phyloP scores from a whole-genome alignment of 2,113 vertebrate genomes.

The Tachysurus vachellii region DNA sequence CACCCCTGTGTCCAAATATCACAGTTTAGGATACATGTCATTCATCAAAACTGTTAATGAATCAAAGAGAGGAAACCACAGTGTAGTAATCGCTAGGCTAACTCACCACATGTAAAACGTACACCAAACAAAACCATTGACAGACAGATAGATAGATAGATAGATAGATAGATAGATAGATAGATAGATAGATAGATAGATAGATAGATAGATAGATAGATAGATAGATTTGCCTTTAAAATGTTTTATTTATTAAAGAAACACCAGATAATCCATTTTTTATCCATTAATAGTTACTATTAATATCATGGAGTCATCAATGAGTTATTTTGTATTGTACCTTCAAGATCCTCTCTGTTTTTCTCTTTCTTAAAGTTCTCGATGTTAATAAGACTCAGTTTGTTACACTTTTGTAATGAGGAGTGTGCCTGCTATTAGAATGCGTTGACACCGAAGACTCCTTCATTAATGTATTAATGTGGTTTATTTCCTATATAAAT shows the following conservation, averaged over 20 bases:
- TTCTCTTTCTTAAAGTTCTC: not conserved
- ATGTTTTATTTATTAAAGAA: not conserved
- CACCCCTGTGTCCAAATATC: slow-evolving; percentile 53
- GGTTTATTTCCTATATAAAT: not conserved
- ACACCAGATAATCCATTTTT: not conserved
- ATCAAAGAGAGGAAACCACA: slow-evolving; percentile 20
- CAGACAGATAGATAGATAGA: not conserved
- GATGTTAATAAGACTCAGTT: not conserved
- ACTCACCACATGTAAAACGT: not conserved
- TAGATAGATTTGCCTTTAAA: not conserved
- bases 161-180: not conserved
- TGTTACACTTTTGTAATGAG: not conserved
- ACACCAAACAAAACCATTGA: not conserved
- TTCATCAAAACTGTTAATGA: slow-evolving; percentile 49
- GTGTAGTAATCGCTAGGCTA: not conserved
- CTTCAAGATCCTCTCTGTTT: not conserved
- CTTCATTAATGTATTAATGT: not conserved
- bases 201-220: not conserved
- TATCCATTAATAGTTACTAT: not conserved
- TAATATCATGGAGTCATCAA: not conserved
- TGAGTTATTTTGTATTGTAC: not conserved
- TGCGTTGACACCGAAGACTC: not conserved
- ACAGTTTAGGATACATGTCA: slow-evolving; percentile 37
- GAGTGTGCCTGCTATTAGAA: not conserved
- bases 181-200: not conserved